phyloP scores from a whole-genome alignment of 2,797 vertebrate genomes.

The Staurois parvus region DNA sequence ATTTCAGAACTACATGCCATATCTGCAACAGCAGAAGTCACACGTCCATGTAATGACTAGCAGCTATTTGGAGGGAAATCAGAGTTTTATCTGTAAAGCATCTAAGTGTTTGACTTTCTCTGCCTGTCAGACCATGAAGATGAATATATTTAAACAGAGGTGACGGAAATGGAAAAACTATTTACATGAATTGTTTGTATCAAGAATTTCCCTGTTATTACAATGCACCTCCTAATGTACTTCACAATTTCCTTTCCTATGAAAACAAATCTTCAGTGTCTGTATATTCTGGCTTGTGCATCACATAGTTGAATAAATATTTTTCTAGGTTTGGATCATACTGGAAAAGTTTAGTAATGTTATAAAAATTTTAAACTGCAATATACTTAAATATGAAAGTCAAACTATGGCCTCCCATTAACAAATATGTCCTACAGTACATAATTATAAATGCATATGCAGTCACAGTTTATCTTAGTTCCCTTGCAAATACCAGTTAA shows the following conservation, averaged over 20 bases:
- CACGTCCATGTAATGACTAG: constrained; percentile 4
- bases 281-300: background rate
- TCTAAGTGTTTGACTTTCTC: constrained; percentile 56
- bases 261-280: background rate
- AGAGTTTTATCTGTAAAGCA: constrained; percentile 35
- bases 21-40: background rate
- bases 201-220: constrained; percentile 40
- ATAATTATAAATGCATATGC: no score
- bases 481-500: no score
- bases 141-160: constrained; percentile 23
- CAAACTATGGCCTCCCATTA: no score
- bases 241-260: constrained; percentile 10
- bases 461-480: no score
- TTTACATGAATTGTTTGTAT: constrained; percentile 8
- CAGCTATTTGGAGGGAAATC: background rate
- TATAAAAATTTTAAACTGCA: no score
- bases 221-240: constrained; percentile 8
- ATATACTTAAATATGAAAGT: no score
- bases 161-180: constrained; percentile 37
- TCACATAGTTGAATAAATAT: background rate
- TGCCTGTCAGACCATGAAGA: constrained; percentile 48
- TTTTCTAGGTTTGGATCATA: background rate
- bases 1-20: background rate
- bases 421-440: no score
- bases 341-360: background rate